Evolutionary conservation across 2,797 vertebrate species (phyloP), one percentile per base, ranked within the genome.

Genomic region (Coracias cyanogaster): DNA sequence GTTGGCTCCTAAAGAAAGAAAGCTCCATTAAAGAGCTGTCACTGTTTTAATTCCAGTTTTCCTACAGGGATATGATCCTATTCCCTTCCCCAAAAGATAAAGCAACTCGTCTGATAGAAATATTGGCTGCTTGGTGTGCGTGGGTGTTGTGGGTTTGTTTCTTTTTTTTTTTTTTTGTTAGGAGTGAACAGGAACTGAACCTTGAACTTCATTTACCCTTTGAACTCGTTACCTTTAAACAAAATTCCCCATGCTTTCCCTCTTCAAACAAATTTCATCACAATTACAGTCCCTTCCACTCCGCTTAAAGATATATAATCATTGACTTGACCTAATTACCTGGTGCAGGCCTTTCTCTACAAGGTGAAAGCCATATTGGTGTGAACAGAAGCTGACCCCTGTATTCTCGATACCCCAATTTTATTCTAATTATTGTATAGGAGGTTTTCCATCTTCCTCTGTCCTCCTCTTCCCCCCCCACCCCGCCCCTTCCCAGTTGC

Each of bases 171-270:
- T 72, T 86, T 81, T 88, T 73, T 64, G 57, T 46, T 45, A 85
- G 83, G 84, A 96, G 92, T 98, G 98, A 98, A 98, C 96, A 98
- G 97, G 97, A 98, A 98, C 97, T 98, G 94, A 98, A 98, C 98
- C 97, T 98, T 98, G 98, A 99, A 98, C 98, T 98, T 98, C 97
- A 95, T 98, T 98, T 98, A 97, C 98, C 98, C 98, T 98, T 98
- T 98, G 98, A 97, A 98, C 98, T 98, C 94, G 61, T 98, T 98
- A 98, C 98, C 98, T 98, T 97, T 97, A 98, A 96, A 98, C 98
- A 98, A 97, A 90, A 97, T 97, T 97, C 97, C 96, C 97, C 96
- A 96, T 96, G 97, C 95, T 96, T 97, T 97, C 96, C 94, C 96
- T 97, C 97, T 98, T 98, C 98, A 98, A 98, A 98, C 98, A 98